Evolutionary conservation across 1,140 invertebrate genomes (phyloP).

Genomic region (Cataglyphis hispanica): DNA sequence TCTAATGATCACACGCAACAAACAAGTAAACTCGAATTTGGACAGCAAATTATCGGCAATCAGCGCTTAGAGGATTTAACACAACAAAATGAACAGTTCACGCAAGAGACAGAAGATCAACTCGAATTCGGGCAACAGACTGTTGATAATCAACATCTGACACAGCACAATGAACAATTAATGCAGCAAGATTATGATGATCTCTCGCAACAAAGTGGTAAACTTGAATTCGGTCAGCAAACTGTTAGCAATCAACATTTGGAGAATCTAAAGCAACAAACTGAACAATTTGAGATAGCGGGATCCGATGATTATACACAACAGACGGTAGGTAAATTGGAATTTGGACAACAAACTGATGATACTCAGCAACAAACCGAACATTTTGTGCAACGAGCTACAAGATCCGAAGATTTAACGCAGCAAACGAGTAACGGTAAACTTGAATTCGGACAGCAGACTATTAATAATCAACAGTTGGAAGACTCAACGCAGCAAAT

Average conservation of each 20-base stretch:
- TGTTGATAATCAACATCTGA: conserved; percentile 41
- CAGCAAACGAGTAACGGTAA: conserved; percentile 23
- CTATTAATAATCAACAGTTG: background rate
- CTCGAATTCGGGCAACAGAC: conserved; percentile 60
- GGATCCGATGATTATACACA: conserved; percentile 40
- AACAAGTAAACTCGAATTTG: conserved; percentile 47
- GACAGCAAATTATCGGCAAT: conserved; percentile 32
- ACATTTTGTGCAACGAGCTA: conserved; percentile 61
- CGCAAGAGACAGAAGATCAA: conserved; percentile 45
- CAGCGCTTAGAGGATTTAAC: conserved; percentile 30
- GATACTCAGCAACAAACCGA: conserved; percentile 43
- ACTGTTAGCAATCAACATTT: conserved; percentile 33
- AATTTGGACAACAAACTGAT: conserved; percentile 37
- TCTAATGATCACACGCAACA: too few relatives aligned
- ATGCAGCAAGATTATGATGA: conserved; percentile 35
- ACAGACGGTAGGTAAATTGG: conserved; percentile 39
- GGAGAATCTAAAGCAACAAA: conserved; percentile 52
- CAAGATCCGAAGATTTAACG: conserved; percentile 24
- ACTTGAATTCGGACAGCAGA: conserved; percentile 43
- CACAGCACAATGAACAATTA: conserved; percentile 32
- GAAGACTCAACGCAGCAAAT: conserved; percentile 7
- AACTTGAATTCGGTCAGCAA: conserved; percentile 81
- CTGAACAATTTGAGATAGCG: conserved; percentile 6
- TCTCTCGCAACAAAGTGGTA: conserved; percentile 59
- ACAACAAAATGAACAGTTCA: conserved; percentile 44